These are phyloP conservation scores for Cylindroiulus punctatus DNA, from an alignment of 2,888 invertebrate genomes.

Conservation along the genomic window DNA sequence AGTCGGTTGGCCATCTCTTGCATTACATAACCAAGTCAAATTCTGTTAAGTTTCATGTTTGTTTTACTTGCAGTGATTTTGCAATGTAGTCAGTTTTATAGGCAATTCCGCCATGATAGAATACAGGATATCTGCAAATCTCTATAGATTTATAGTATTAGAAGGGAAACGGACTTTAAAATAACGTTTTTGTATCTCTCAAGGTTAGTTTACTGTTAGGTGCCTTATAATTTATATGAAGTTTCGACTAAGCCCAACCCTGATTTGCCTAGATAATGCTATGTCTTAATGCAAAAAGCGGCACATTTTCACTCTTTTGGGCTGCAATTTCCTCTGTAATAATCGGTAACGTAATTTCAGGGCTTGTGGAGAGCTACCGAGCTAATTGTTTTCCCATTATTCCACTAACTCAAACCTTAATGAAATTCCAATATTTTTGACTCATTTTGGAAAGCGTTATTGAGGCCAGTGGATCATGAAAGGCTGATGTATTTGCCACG, in stretches of 20 bases:
- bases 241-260: background rate
- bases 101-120: no score
- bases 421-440: slow-evolving; percentile 1
- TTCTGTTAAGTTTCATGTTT: no score
- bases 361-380: background rate
- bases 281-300: background rate
- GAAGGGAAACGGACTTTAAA: no score
- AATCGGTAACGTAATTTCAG: slow-evolving; percentile 1
- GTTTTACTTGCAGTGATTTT: no score
- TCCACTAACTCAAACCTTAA: background rate
- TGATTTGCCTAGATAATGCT: background rate
- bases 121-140: no score
- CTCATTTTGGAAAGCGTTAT: background rate
- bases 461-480: background rate
- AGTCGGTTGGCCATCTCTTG: no score
- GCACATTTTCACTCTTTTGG: background rate
- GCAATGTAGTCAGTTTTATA: no score
- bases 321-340: background rate
- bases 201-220: background rate
- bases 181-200: no score
- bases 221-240: background rate
- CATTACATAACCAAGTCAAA: no score
- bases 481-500: no score
- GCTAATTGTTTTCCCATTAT: slow-evolving; percentile 1
- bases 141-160: no score